A percentile compares a stretch with the other conserved stretches of the same genome.
phyloP scores from a whole-genome alignment of 2,113 vertebrate genomes.

The Nestor notabilis region DNA sequence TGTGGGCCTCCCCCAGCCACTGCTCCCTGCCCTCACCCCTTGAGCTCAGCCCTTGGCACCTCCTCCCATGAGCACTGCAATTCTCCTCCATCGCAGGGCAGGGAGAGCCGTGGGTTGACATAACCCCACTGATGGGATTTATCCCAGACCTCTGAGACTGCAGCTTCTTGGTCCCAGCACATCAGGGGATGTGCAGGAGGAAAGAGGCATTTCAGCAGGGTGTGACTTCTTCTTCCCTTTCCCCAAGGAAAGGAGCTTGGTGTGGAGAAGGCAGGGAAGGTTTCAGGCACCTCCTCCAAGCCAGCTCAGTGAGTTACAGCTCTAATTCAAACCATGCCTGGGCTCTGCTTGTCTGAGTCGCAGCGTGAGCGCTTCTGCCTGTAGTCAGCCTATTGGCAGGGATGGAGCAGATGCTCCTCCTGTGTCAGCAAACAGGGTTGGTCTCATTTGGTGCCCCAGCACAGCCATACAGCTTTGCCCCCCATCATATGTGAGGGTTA shows the following conservation, averaged over 20 bases:
- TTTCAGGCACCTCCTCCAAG: background rate
- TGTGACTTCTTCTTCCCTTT: background rate
- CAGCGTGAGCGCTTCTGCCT: background rate
- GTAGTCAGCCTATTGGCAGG: background rate
- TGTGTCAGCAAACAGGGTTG: accelerated
- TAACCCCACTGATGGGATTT: background rate
- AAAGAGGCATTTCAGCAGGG: background rate
- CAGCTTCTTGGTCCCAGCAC: background rate
- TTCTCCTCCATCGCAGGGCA: background rate
- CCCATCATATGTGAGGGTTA: accelerated
- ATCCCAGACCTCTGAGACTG: background rate
- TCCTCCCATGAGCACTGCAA: background rate
- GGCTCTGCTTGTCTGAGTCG: background rate
- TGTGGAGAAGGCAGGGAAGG: background rate
- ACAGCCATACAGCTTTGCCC: too few relatives aligned
- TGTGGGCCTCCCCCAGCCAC: too few relatives aligned
- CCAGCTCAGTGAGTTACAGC: background rate
- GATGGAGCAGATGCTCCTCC: background rate
- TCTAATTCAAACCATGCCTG: background rate
- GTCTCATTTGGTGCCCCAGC: background rate
- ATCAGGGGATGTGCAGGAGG: background rate
- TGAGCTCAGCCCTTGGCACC: background rate
- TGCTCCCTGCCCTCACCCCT: accelerated
- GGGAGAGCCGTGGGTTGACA: background rate
- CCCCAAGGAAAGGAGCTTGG: background rate